These are phyloP conservation scores for Eumeta japonica DNA, from an alignment of 1,140 invertebrate species.

Conservation along the genomic window DNA sequence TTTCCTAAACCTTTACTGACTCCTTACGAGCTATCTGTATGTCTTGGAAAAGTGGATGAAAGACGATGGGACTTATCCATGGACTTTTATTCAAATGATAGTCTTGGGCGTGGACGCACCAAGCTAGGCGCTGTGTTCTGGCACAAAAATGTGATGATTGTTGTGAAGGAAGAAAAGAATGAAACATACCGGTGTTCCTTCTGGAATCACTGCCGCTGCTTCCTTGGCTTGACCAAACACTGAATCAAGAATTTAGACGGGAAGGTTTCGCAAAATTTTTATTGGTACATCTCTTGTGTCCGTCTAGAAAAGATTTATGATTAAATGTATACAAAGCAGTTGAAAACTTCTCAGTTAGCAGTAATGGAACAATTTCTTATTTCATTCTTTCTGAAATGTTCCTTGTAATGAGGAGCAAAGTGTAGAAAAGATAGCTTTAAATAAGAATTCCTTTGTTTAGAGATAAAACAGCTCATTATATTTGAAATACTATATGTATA, in stretches of 20 bases:
- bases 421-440: no score
- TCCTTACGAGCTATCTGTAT: constrained; percentile 92
- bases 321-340: constrained; percentile 10
- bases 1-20: constrained; percentile 88
- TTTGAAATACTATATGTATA: no score
- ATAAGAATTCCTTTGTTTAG: no score
- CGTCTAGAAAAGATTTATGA: constrained; percentile 25
- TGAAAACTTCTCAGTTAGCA: constrained; percentile 14
- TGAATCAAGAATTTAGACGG: constrained; percentile 59
- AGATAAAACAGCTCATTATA: no score
- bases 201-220: constrained; percentile 36
- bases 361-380: background rate
- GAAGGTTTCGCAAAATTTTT: constrained; percentile 57
- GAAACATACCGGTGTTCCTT: constrained; percentile 26
- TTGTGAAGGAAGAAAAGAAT: constrained; percentile 42
- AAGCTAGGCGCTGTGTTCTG: constrained; percentile 65
- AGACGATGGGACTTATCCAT: constrained; percentile 69
- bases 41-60: constrained; percentile 74
- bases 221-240: constrained; percentile 57
- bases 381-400: background rate
- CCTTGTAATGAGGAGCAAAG: background rate
- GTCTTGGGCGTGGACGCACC: constrained; percentile 95
- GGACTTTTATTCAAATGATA: constrained; percentile 96
- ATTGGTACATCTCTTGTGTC: constrained; percentile 56
- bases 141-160: constrained; percentile 44